phyloP scores from a whole-genome alignment of 2,888 invertebrate genomes.

The Pyrgus malvae region DNA sequence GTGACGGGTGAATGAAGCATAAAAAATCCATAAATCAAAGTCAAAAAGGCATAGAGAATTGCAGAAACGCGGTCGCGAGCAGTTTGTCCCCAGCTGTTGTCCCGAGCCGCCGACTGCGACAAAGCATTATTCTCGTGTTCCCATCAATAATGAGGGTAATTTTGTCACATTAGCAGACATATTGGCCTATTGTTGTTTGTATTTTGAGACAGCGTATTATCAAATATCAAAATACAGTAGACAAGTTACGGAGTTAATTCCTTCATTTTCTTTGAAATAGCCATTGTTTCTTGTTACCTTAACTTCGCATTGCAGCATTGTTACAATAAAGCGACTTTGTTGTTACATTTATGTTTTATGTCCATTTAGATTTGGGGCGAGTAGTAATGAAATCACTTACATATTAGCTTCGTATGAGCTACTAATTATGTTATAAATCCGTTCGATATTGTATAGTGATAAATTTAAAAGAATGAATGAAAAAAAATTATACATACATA shows the following conservation, averaged over 20 bases:
- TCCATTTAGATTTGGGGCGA: no score
- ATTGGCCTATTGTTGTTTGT: conserved; percentile 70
- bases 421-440: no score
- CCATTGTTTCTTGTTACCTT: no score
- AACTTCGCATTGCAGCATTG: no score
- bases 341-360: no score
- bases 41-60: conserved; percentile 82
- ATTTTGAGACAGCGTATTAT: conserved; percentile 31
- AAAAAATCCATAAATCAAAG: conserved; percentile 82
- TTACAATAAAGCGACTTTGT: no score
- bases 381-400: no score
- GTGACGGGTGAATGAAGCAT: conserved; percentile 79
- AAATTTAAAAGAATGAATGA: no score
- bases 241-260: conserved; percentile 3
- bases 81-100: conserved; percentile 75
- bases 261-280: no score
- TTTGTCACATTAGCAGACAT: conserved; percentile 77
- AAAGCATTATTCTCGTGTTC: conserved; percentile 61
- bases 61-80: conserved; percentile 66
- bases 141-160: conserved; percentile 81
- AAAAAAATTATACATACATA: no score
- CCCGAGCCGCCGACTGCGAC: conserved; percentile 45
- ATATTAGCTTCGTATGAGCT: no score
- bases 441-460: no score
- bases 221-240: conserved; percentile 17